phyloP scores from a whole-genome alignment of 2,888 invertebrate species.

The Mythimna impura region DNA sequence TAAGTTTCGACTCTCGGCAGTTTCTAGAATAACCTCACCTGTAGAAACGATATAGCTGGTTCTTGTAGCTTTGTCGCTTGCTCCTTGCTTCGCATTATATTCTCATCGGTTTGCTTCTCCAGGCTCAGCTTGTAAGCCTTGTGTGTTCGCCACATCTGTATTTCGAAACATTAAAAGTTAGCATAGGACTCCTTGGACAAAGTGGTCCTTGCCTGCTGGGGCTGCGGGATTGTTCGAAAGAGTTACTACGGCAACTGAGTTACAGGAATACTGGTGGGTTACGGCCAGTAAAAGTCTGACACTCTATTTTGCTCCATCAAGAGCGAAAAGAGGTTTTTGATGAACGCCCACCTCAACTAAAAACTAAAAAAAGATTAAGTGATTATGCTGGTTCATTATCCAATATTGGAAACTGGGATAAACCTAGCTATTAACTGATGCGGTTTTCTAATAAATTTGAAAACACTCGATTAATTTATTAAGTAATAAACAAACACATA shows the following conservation, averaged over 20 bases:
- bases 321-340: too few relatives aligned
- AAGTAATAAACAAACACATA: too few relatives aligned
- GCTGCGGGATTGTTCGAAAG: too few relatives aligned
- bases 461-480: too few relatives aligned
- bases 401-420: neutral
- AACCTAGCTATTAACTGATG: neutral
- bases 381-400: too few relatives aligned
- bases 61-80: constrained; percentile 93
- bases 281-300: too few relatives aligned
- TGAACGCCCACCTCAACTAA: too few relatives aligned
- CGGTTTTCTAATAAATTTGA: too few relatives aligned
- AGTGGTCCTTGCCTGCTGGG: neutral
- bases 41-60: constrained; percentile 89
- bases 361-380: too few relatives aligned
- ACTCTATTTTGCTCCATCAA: too few relatives aligned
- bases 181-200: rapidly evolving
- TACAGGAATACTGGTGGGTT: too few relatives aligned
- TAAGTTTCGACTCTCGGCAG: neutral
- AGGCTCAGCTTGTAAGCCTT: constrained; percentile 93
- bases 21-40: constrained; percentile 78
- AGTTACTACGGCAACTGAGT: too few relatives aligned
- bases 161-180: neutral
- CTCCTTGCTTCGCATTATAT: constrained; percentile 93
- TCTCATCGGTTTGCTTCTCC: constrained; percentile 94
- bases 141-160: constrained; percentile 93